phyloP scores from a whole-genome alignment of 2,113 vertebrate genomes.

The Agelaius tricolor region DNA sequence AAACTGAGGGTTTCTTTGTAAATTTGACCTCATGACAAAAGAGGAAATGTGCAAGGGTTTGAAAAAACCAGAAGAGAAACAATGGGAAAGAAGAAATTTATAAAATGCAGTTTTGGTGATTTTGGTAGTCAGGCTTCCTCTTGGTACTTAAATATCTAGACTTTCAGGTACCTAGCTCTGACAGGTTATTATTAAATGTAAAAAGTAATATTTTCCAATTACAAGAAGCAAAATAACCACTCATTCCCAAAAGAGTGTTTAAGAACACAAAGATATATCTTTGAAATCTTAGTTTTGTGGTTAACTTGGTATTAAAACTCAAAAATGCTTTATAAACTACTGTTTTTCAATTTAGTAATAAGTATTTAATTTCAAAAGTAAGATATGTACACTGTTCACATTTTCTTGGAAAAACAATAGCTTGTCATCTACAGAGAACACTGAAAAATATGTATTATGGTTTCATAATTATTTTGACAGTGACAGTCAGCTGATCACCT shows the following conservation, averaged over 20 bases:
- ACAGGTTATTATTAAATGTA: not conserved
- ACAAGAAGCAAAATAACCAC: not conserved
- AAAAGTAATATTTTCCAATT: not conserved
- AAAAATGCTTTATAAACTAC: not conserved
- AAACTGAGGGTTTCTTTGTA: not conserved
- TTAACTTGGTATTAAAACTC: not conserved
- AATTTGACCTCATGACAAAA: not conserved
- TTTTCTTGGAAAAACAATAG: not conserved
- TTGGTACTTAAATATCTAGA: not conserved
- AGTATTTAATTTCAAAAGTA: not conserved
- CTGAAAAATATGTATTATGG: not conserved
- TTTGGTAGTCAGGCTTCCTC: fast-evolving
- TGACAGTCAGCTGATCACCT: not conserved
- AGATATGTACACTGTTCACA: not conserved
- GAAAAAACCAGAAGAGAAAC: not conserved
- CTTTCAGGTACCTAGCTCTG: not conserved
- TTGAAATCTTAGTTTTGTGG: not conserved
- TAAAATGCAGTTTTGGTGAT: not conserved
- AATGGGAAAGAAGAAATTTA: not conserved
- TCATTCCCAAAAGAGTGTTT: not conserved
- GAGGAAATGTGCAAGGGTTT: not conserved
- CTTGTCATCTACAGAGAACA: not conserved
- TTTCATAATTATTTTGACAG: not conserved
- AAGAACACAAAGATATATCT: not conserved
- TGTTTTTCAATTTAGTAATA: not conserved